phyloP scores from a whole-genome alignment of 1,140 invertebrate species.

The Mycetomoellerius zeteki region DNA sequence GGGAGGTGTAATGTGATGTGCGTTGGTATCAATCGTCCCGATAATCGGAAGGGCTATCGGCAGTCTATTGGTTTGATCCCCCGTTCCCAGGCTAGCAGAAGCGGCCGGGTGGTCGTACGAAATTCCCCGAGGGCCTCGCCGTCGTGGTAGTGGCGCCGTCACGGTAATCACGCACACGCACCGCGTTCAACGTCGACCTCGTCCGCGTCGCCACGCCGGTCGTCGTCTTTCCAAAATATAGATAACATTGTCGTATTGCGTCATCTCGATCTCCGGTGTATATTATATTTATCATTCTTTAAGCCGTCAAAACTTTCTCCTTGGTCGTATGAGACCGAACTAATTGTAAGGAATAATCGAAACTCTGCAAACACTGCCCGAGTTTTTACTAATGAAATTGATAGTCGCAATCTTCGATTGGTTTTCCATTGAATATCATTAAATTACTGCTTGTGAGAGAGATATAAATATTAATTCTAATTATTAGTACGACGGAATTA shows the following conservation, averaged over 20 bases:
- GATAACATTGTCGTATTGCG: not conserved
- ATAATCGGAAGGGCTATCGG: conserved; percentile 86
- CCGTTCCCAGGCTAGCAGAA: conserved; percentile 83
- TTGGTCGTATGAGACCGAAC: not conserved
- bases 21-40: conserved; percentile 79
- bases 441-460: not conserved
- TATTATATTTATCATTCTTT: conserved; percentile 18
- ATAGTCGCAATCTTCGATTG: not conserved
- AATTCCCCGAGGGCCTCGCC: conserved; percentile 75
- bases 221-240: conserved; percentile 44
- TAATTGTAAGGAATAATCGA: not conserved
- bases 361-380: not conserved
- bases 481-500: not conserved
- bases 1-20: not conserved
- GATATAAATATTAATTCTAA: not conserved
- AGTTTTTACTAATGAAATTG: not conserved
- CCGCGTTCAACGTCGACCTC: not conserved
- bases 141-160: conserved; percentile 61
- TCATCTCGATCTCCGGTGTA: not conserved
- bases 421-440: not conserved
- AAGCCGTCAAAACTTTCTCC: not conserved
- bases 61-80: conserved; percentile 87
- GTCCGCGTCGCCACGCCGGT: not conserved
- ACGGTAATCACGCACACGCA: conserved; percentile 53
- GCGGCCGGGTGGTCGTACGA: conserved; percentile 78